Evolutionary conservation across 2,113 vertebrate genomes (phyloP).

Genomic region (Myotis yumanensis): DNA sequence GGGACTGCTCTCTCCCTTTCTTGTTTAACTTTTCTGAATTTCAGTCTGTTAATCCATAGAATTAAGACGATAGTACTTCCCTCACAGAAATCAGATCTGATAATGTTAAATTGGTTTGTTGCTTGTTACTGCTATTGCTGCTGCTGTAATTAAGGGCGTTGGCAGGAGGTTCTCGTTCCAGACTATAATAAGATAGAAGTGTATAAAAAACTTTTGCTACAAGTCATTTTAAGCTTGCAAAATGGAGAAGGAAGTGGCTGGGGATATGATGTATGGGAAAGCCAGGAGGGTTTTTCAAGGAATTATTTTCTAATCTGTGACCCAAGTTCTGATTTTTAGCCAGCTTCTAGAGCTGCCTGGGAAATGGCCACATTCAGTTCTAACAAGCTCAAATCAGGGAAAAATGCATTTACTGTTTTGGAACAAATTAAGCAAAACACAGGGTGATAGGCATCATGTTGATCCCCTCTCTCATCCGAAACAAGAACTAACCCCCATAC

Average conservation of each 20-base stretch:
- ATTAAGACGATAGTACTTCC: background rate
- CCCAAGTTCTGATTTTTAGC: background rate
- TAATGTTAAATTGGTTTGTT: background rate
- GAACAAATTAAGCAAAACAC: background rate
- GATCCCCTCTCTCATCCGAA: background rate
- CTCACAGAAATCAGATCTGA: background rate
- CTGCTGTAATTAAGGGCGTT: background rate
- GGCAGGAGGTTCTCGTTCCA: background rate
- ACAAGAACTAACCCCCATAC: background rate
- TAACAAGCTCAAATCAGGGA: background rate
- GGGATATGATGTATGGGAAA: background rate
- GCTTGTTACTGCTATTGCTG: background rate
- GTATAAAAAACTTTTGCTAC: background rate
- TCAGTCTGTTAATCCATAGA: background rate
- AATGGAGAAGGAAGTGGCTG: background rate
- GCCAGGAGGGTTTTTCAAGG: background rate
- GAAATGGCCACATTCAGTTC: background rate
- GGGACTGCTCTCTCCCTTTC: background rate
- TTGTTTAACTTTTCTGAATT: background rate
- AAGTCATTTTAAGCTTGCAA: background rate
- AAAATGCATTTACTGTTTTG: background rate
- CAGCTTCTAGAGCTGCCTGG: background rate
- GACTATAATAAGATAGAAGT: background rate
- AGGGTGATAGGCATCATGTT: background rate
- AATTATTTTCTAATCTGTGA: constrained; percentile 30